phyloP scores from a whole-genome alignment of 2,113 vertebrate genomes.

The Ardeotis arabs region DNA sequence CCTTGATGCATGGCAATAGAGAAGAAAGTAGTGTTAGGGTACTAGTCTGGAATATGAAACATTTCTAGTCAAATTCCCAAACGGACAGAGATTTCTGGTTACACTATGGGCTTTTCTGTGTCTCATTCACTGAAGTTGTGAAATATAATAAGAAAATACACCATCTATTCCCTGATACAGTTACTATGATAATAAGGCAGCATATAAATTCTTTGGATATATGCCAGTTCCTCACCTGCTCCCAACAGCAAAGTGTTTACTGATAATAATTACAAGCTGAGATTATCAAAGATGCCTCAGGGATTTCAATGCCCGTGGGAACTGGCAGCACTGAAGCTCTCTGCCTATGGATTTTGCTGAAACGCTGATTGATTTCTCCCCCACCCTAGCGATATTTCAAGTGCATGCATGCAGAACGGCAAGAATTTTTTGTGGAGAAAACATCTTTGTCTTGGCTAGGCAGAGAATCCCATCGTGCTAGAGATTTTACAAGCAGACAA shows the following conservation, averaged over 20 bases:
- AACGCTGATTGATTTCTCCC: background rate
- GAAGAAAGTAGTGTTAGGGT: background rate
- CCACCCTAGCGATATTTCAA: background rate
- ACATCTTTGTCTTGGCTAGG: background rate
- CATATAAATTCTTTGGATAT: background rate
- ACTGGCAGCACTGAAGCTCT: background rate
- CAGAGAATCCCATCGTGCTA: background rate
- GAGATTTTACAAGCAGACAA: background rate
- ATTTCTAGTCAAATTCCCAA: background rate
- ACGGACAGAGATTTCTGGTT: background rate
- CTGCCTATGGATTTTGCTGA: background rate
- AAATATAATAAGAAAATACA: background rate
- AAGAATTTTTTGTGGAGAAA: background rate
- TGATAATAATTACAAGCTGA: conserved; percentile 6
- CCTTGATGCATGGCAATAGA: background rate
- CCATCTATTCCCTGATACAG: background rate
- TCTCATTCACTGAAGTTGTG: background rate
- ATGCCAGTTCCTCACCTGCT: conserved; percentile 27
- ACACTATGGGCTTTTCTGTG: background rate
- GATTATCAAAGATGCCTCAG: background rate
- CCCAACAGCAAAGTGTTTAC: background rate
- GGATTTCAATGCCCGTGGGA: background rate
- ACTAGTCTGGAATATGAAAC: background rate
- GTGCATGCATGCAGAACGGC: background rate
- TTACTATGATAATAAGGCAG: background rate